These are phyloP conservation scores for Sipha flava DNA, from an alignment of 1,140 invertebrate genomes.

Conservation along the genomic window DNA sequence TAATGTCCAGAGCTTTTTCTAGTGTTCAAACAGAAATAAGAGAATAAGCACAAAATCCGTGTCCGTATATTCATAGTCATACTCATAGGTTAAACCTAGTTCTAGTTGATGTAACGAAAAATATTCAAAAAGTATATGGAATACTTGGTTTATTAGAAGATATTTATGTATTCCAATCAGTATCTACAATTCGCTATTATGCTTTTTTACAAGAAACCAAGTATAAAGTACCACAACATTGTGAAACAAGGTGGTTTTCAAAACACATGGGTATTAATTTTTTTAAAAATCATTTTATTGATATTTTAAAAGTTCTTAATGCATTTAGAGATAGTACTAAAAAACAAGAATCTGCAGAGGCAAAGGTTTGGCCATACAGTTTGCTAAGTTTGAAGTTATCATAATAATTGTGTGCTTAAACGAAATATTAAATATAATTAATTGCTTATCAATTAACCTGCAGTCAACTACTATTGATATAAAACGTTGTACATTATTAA, in stretches of 20 bases:
- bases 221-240: not conserved
- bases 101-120: no score
- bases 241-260: not conserved
- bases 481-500: not conserved
- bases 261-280: not conserved
- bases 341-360: not conserved
- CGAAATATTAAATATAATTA: not conserved
- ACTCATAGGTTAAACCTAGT: no score
- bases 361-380: not conserved
- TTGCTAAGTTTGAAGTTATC: not conserved
- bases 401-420: not conserved
- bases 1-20: not conserved
- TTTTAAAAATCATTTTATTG: not conserved
- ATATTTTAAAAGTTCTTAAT: not conserved
- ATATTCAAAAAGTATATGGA: no score
- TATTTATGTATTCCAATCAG: no score
- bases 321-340: not conserved
- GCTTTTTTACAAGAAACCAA: no score
- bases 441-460: not conserved
- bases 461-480: not conserved
- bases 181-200: not conserved
- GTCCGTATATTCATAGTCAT: not conserved
- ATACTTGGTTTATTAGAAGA: no score
- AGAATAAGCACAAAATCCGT: no score
- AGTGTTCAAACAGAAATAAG: no score